These are phyloP conservation scores for Melierax canorus DNA, from an alignment of 2,113 vertebrate species.

Conservation along the genomic window DNA sequence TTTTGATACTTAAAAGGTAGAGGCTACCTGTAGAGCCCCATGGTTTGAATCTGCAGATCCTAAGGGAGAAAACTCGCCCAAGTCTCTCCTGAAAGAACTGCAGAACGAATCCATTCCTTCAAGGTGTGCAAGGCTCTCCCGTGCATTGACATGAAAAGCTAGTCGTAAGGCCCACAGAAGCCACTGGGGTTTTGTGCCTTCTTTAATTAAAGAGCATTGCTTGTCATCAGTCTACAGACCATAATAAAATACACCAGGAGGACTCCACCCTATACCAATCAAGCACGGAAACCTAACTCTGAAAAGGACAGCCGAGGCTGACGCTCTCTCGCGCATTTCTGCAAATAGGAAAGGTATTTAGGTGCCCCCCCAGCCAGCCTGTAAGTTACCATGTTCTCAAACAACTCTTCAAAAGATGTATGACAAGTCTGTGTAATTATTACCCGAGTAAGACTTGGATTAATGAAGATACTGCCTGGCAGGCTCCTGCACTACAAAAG, in stretches of 20 bases:
- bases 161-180: background rate
- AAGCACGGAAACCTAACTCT: background rate
- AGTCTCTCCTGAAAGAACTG: background rate
- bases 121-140: background rate
- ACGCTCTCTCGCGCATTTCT: accelerated
- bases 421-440: background rate
- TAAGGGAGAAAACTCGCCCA: background rate
- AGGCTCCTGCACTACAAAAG: background rate
- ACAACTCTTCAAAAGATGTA: background rate
- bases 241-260: background rate
- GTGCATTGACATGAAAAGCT: background rate
- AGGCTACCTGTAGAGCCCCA: background rate
- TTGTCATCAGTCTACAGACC: background rate
- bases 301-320: background rate
- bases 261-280: background rate
- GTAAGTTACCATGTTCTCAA: background rate
- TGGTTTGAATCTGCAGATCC: background rate
- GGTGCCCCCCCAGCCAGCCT: background rate
- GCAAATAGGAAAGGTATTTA: accelerated
- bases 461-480: background rate
- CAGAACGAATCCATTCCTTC: background rate
- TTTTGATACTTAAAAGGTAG: background rate
- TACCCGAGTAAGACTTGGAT: background rate
- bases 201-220: constrained; percentile 22
- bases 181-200: background rate